These are phyloP conservation scores for Nyctereutes procyonoides DNA, from an alignment of 2,113 vertebrate species.

Conservation along the genomic window DNA sequence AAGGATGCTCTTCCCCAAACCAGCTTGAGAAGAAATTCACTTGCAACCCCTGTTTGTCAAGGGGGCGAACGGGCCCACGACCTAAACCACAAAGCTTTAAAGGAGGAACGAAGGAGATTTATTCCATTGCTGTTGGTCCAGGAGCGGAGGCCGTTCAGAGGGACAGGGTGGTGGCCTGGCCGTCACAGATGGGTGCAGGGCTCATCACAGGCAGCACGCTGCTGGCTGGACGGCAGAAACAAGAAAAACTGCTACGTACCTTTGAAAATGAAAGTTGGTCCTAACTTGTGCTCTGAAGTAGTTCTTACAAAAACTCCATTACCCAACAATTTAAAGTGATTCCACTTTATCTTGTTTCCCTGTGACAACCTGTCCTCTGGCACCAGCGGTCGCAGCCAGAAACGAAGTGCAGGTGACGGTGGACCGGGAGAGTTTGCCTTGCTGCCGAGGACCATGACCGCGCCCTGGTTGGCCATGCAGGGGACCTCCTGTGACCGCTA, in stretches of 20 bases:
- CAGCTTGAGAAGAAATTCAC: constrained; percentile 39
- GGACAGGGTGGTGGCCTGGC: fast-evolving
- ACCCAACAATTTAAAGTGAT: fast-evolving
- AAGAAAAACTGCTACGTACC: background rate
- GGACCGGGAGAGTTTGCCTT: fast-evolving
- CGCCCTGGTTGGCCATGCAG: fast-evolving
- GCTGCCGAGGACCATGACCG: background rate
- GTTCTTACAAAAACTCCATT: fast-evolving
- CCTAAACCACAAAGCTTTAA: background rate
- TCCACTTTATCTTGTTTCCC: background rate
- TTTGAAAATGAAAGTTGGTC: fast-evolving
- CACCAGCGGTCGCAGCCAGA: background rate
- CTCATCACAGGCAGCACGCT: background rate
- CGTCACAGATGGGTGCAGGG: no score
- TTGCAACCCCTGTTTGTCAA: background rate
- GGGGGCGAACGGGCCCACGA: background rate
- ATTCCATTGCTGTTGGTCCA: no score
- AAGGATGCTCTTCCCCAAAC: constrained; percentile 58
- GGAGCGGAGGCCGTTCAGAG: background rate
- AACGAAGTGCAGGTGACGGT: fast-evolving
- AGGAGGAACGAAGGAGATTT: no score
- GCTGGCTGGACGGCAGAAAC: background rate
- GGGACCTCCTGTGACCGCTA: background rate
- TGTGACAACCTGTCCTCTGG: background rate
- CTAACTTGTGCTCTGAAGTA: background rate